A percentile compares a stretch with the other conserved stretches of the same genome.
These are phyloP conservation scores for Phyllotreta striolata DNA, from an alignment of 2,888 invertebrate genomes.

Conservation along the genomic window DNA sequence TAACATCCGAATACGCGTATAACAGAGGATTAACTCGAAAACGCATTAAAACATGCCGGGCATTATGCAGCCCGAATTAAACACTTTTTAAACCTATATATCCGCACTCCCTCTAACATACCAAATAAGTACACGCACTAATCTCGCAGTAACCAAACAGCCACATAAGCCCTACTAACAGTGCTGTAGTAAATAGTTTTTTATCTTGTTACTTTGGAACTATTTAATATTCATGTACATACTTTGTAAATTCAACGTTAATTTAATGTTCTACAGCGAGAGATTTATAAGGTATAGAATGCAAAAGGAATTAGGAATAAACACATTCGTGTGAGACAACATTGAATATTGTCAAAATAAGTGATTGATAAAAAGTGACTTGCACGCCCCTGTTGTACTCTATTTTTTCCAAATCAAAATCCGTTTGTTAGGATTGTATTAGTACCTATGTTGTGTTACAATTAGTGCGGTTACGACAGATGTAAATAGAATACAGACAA, in stretches of 20 bases:
- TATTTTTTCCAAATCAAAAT: conserved; percentile 35
- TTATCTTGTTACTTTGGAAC: no score
- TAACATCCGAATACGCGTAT: conserved; percentile 5
- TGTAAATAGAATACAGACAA: conserved; percentile 53
- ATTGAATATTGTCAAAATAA: no score
- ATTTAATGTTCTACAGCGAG: no score
- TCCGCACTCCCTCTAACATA: conserved; percentile 37
- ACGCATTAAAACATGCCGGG: conserved; percentile 34
- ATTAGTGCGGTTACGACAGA: conserved; percentile 55
- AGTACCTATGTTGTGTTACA: conserved; percentile 57
- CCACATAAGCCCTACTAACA: background rate
- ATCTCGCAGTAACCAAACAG: conserved; percentile 44
- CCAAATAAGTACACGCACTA: conserved; percentile 41
- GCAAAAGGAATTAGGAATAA: no score
- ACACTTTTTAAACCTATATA: conserved; percentile 43
- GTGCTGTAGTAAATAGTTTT: background rate
- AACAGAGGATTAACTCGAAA: conserved; percentile 25
- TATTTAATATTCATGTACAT: no score
- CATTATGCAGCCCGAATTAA: conserved; percentile 39
- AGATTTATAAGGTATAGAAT: no score
- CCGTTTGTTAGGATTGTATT: conserved; percentile 51
- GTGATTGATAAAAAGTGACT: background rate
- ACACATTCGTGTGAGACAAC: no score
- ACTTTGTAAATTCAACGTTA: no score
- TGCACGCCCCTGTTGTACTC: conserved; percentile 21